These are phyloP conservation scores for Cyanoramphus novaezelandiae DNA, from an alignment of 2,113 vertebrate species.

Conservation along the genomic window DNA sequence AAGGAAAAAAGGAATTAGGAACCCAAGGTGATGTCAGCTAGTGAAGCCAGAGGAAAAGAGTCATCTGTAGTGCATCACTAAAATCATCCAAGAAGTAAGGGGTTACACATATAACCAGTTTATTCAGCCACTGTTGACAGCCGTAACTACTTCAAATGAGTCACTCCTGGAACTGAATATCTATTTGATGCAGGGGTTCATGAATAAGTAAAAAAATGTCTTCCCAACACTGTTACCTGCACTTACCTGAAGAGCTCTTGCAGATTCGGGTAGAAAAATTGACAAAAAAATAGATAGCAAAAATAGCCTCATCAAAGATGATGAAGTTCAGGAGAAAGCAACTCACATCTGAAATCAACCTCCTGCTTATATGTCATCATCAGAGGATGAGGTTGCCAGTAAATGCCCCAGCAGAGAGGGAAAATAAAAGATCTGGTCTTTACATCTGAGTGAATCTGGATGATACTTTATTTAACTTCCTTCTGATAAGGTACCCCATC, in stretches of 20 bases:
- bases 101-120: background rate
- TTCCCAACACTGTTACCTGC: background rate
- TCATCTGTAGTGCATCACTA: background rate
- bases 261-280: background rate
- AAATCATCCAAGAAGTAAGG: background rate
- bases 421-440: background rate
- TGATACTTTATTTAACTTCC: background rate
- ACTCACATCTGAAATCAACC: background rate
- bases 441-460: background rate
- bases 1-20: slow-evolving; percentile 7
- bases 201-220: background rate
- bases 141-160: slow-evolving; percentile 29
- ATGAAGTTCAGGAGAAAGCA: background rate
- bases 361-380: background rate
- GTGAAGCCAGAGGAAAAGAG: background rate
- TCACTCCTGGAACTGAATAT: slow-evolving; percentile 22
- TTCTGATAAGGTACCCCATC: background rate
- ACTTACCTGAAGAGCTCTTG: slow-evolving; percentile 1
- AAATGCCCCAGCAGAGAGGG: background rate
- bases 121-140: background rate
- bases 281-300: background rate
- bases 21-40: background rate
- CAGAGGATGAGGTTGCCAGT: background rate
- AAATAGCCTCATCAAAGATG: background rate
- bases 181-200: background rate